These are phyloP conservation scores for Aporophyla lueneburgensis DNA, from an alignment of 2,888 invertebrate species.

Conservation along the genomic window DNA sequence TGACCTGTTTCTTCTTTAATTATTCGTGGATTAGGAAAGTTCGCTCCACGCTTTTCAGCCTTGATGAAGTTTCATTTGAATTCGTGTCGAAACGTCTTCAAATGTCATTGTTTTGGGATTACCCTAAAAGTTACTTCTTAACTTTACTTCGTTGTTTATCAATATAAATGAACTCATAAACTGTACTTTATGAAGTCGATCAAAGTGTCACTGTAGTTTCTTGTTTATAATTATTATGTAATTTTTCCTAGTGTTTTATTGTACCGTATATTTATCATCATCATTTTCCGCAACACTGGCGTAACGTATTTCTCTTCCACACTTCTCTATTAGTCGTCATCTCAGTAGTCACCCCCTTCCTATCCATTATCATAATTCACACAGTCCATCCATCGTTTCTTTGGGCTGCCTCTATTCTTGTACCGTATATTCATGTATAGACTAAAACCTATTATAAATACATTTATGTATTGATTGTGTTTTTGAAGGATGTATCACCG, in stretches of 20 bases:
- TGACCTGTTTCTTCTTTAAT: background rate
- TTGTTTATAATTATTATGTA: too few species aligned
- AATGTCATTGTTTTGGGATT: constrained; percentile 13
- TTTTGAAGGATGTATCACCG: background rate
- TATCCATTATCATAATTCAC: too few species aligned
- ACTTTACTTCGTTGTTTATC: constrained; percentile 7
- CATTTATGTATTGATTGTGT: background rate
- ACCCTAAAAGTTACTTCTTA: constrained; percentile 14
- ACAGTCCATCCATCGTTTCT: too few species aligned
- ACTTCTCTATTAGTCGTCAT: too few species aligned
- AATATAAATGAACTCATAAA: constrained; percentile 19
- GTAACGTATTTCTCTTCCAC: too few species aligned
- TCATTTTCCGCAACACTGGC: too few species aligned
- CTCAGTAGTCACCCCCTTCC: too few species aligned
- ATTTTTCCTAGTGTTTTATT: too few species aligned
- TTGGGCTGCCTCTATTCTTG: too few species aligned
- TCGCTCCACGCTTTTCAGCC: background rate
- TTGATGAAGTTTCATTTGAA: constrained; percentile 19
- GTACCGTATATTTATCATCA: too few species aligned
- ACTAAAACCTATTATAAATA: background rate
- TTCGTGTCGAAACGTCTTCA: background rate
- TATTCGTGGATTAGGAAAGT: background rate
- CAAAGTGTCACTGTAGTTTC: constrained; percentile 1
- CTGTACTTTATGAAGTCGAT: background rate
- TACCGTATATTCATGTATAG: too few species aligned